Conservation (phyloP, 2,888 invertebrate species). For the Miltochrista miniata region DNA sequence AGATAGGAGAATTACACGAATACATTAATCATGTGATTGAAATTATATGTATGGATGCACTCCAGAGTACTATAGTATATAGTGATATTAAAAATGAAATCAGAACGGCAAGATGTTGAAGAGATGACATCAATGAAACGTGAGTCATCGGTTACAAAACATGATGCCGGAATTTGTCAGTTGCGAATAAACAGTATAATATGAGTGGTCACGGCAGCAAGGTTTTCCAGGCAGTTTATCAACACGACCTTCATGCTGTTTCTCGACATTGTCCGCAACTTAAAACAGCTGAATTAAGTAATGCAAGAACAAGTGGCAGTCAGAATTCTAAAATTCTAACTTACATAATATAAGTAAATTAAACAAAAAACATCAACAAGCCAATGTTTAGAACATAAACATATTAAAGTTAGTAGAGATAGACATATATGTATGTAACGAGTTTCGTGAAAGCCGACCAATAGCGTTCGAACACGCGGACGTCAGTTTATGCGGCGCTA, state of each 20-base stretch:
- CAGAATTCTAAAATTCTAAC: no score
- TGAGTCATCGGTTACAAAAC: constrained; percentile 26
- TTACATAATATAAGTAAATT: no score
- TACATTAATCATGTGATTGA: no score
- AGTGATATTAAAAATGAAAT: no score
- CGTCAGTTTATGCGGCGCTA: constrained; percentile 26
- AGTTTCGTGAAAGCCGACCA: constrained; percentile 53
- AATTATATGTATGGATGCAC: no score
- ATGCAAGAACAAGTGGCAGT: no score
- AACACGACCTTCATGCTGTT: constrained; percentile 38
- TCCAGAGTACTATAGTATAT: no score
- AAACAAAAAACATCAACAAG: background rate
- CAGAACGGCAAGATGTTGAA: constrained; percentile 9
- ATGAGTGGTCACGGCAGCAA: constrained; percentile 41
- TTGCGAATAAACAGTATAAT: constrained; percentile 30
- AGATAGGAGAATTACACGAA: no score
- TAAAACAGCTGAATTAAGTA: constrained; percentile 11
- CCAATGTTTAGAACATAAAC: background rate
- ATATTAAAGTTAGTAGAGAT: constrained; percentile 12
- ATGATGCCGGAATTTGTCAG: constrained; percentile 17
- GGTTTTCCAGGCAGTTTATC: constrained; percentile 35
- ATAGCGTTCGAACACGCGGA: constrained; percentile 59
- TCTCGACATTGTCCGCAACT: constrained; percentile 23
- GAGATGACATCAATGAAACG: constrained; percentile 14
- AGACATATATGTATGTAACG: constrained; percentile 40